Conservation (phyloP, 1,140 invertebrate genomes). For the Eubasilissa regina region DNA sequence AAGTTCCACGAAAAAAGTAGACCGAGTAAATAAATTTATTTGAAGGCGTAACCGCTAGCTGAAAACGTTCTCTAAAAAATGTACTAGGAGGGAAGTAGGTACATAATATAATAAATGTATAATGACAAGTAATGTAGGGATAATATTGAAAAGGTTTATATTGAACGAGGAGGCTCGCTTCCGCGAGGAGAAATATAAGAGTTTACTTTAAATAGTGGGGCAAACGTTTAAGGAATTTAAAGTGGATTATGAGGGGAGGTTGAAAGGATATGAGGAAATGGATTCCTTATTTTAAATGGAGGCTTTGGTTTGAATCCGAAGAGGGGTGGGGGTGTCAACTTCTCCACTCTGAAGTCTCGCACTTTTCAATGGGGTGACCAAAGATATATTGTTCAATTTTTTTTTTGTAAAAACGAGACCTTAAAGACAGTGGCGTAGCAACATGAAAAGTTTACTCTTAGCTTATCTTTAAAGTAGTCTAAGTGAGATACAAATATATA, state of each 20-base stretch:
- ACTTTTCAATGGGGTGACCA: slow-evolving; percentile 3
- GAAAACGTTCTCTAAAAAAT: too few species aligned
- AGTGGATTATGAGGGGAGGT: slow-evolving; percentile 40
- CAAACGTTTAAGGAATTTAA: slow-evolving; percentile 32
- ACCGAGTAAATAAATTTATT: too few species aligned
- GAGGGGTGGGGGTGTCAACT: slow-evolving; percentile 24
- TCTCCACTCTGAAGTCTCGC: slow-evolving; percentile 16
- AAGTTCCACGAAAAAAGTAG: too few species aligned
- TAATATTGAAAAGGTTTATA: slow-evolving; percentile 30
- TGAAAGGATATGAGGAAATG: slow-evolving; percentile 43
- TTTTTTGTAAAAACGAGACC: neutral
- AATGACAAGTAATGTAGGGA: neutral
- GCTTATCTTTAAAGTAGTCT: too few species aligned
- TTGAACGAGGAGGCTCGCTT: slow-evolving; percentile 4
- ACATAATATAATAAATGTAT: too few species aligned
- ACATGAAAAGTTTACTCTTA: too few species aligned
- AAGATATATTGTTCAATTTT: neutral
- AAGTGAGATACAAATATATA: too few species aligned
- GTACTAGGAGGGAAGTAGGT: too few species aligned
- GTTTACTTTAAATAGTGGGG: slow-evolving; percentile 39
- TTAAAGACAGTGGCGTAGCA: too few species aligned
- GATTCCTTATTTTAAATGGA: slow-evolving; percentile 30
- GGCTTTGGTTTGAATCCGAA: slow-evolving; percentile 35
- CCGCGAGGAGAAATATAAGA: slow-evolving; percentile 30
- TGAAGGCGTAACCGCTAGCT: too few species aligned